Evolutionary conservation across 2,113 vertebrate species (phyloP).

Genomic region (Scophthalmus maximus): DNA sequence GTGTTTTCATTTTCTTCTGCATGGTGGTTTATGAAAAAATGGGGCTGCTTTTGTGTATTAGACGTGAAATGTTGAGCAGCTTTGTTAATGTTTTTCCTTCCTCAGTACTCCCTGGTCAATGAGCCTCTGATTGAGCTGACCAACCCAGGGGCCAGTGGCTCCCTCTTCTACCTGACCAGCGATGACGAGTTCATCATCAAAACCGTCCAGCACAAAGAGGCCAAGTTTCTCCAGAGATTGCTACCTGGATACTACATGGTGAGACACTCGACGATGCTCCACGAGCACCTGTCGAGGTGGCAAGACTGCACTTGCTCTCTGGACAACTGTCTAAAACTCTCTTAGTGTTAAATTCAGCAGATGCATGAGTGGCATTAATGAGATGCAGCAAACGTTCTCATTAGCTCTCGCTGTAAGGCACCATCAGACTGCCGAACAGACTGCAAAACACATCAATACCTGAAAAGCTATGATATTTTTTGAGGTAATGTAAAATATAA

Average conservation of each 20-base stretch:
- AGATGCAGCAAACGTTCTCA: slow-evolving; percentile 3
- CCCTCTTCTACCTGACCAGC: slow-evolving; percentile 96
- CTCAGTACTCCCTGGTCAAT: slow-evolving; percentile 94
- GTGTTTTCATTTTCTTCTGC: too few relatives aligned
- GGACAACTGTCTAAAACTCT: neutral
- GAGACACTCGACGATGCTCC: slow-evolving; percentile 34
- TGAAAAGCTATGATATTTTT: neutral
- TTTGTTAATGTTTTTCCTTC: slow-evolving; percentile 40
- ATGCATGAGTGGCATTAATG: neutral
- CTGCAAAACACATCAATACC: neutral
- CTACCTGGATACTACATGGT: slow-evolving; percentile 99
- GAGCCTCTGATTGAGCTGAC: slow-evolving; percentile 95
- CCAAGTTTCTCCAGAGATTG: slow-evolving; percentile 96
- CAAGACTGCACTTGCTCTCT: neutral
- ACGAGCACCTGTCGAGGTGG: neutral
- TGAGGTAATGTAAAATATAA: neutral
- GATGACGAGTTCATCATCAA: slow-evolving; percentile 99
- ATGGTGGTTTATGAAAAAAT: too few relatives aligned
- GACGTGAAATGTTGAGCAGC: slow-evolving; percentile 11
- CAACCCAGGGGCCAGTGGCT: slow-evolving; percentile 96
- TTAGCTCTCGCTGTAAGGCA: neutral
- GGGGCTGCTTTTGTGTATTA: neutral
- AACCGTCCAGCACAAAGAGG: slow-evolving; percentile 99
- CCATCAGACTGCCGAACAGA: neutral
- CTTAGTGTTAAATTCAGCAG: neutral